These are phyloP conservation scores for Venusia cambrica DNA, from an alignment of 2,888 invertebrate species.

Conservation along the genomic window DNA sequence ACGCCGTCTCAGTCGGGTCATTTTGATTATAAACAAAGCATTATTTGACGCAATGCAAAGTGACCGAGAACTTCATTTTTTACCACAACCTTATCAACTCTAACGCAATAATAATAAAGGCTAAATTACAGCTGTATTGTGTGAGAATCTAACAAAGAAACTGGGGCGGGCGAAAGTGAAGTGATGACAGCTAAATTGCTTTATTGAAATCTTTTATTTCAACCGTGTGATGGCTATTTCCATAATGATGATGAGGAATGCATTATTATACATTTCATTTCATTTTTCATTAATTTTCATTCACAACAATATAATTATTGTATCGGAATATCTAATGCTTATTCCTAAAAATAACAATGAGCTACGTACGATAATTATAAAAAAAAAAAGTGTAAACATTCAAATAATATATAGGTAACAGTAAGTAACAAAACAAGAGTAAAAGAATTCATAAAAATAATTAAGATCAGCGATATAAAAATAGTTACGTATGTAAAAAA, in stretches of 20 bases:
- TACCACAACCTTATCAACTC: conserved; percentile 19
- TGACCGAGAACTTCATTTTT: conserved; percentile 31
- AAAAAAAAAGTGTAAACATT: too few species aligned
- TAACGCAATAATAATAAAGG: conserved; percentile 22
- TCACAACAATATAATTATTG: too few species aligned
- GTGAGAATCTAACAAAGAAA: conserved; percentile 38
- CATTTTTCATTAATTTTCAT: too few species aligned
- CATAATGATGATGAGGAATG: conserved; percentile 2
- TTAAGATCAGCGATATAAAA: too few species aligned
- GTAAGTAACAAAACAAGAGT: too few species aligned
- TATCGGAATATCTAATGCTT: too few species aligned
- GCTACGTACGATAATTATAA: too few species aligned
- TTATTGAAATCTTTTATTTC: conserved; percentile 30
- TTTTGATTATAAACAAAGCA: conserved; percentile 28
- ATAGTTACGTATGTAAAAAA: too few species aligned
- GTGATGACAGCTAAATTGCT: conserved; percentile 36
- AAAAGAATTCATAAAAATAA: too few species aligned
- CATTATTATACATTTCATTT: background rate
- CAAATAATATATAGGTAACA: too few species aligned
- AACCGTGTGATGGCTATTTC: conserved; percentile 6
- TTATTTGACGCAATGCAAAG: conserved; percentile 28
- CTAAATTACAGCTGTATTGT: conserved; percentile 22
- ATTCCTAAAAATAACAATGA: too few species aligned
- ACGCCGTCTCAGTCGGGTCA: too few species aligned
- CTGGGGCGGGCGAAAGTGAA: conserved; percentile 57